A percentile compares a stretch with the other conserved stretches of the same genome.
Conservation (phyloP, 2,113 vertebrate genomes). For the Oncorhynchus mykiss region DNA sequence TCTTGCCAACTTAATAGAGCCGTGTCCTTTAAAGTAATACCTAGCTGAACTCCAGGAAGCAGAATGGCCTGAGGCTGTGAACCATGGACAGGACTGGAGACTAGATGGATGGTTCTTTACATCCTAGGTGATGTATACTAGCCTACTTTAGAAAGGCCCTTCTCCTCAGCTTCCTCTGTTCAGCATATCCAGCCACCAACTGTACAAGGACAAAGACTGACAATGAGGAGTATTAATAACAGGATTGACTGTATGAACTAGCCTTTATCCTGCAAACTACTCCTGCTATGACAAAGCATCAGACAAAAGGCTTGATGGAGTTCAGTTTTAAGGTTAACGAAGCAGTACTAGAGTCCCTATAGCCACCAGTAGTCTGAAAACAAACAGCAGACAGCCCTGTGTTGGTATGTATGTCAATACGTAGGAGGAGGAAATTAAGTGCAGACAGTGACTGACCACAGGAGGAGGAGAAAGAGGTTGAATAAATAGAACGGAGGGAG, state of each 20-base stretch:
- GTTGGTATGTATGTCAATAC: neutral
- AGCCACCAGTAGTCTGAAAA: too few species aligned
- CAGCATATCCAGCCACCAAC: slow-evolving; percentile 48
- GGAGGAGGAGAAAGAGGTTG: slow-evolving; percentile 58
- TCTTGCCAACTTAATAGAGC: slow-evolving; percentile 68
- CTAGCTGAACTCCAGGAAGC: slow-evolving; percentile 46
- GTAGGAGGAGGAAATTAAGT: slow-evolving; percentile 35
- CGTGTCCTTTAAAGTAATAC: slow-evolving; percentile 71
- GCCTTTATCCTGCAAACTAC: too few species aligned
- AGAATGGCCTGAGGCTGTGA: slow-evolving; percentile 56
- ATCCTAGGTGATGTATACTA: slow-evolving; percentile 67
- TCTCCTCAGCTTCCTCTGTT: slow-evolving; percentile 58
- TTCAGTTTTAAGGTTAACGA: too few species aligned
- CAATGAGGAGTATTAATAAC: slow-evolving; percentile 7
- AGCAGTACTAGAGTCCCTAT: too few species aligned
- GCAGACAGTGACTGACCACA: slow-evolving; percentile 62
- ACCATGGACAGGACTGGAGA: slow-evolving; percentile 68
- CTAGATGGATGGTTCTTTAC: slow-evolving; percentile 71
- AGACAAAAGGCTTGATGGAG: too few species aligned
- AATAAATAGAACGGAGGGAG: slow-evolving; percentile 71
- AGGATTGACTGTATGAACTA: neutral
- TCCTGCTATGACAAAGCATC: too few species aligned
- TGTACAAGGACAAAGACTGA: too few species aligned
- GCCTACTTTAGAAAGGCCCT: slow-evolving; percentile 6
- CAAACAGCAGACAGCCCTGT: too few species aligned